These are phyloP conservation scores for Tetramorium parvispinum DNA, from an alignment of 1,140 invertebrate species.

Conservation along the genomic window DNA sequence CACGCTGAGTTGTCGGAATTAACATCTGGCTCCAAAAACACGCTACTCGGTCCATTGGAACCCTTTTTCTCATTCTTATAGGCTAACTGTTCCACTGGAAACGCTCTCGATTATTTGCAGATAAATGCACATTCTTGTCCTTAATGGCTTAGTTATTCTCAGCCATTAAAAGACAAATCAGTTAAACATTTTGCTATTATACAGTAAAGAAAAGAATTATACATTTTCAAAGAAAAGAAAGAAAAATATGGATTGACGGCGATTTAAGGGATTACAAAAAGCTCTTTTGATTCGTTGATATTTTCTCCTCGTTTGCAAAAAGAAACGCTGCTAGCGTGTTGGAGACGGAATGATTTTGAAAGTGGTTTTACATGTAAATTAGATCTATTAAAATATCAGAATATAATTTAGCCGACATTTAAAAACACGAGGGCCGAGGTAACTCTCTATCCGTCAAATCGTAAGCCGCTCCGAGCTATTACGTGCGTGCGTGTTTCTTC, in stretches of 20 bases:
- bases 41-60: constrained; percentile 72
- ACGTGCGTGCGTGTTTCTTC: constrained; percentile 83
- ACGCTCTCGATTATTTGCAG: constrained; percentile 32
- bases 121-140: neutral
- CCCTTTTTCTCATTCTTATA: constrained; percentile 62
- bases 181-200: neutral
- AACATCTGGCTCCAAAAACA: constrained; percentile 83
- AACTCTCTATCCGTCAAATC: constrained; percentile 64
- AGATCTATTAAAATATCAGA: constrained; percentile 80
- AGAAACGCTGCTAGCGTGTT: neutral
- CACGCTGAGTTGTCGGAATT: constrained; percentile 83
- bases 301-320: neutral
- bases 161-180: neutral
- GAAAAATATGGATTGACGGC: neutral
- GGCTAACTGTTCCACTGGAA: constrained; percentile 51
- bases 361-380: constrained; percentile 83
- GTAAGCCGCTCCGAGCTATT: constrained; percentile 73
- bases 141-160: neutral
- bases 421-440: constrained; percentile 77
- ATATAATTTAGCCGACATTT: constrained; percentile 72
- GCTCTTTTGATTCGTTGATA: neutral
- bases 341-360: constrained; percentile 66
- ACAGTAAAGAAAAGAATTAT: neutral
- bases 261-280: neutral
- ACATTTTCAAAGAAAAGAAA: neutral